Base-by-base conservation (phyloP, 2,888 invertebrate species). In the Synanthedon myopaeformis region DNA sequence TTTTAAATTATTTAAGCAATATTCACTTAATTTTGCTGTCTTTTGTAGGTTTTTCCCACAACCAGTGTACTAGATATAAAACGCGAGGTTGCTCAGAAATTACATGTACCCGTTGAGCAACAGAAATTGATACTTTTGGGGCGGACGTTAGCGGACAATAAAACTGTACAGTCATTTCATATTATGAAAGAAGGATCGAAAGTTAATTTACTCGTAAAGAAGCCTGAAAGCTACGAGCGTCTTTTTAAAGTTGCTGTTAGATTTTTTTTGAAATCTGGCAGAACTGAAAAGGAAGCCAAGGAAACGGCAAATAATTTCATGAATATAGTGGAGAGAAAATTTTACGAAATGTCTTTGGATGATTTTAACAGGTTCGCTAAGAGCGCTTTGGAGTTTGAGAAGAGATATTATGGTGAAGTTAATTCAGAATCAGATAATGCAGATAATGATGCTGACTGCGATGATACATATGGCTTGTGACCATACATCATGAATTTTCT, bases 151-250 rank as follows among this genome's bases (percentile, higher is more conserved):
- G 82, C 90, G 67, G 94, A 95, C 67, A 92, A 93, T 51, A 92
- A 93, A 66, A 89, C 88, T 6, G 78, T 95, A 51, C 87, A 89
- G 49, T 91, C 90, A 50, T 94, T 94, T 72, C 90, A 92, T 4
- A 89, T 89, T 59, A 92, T 94, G 42, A 92, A 92, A 73, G 93
- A 94, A 57, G 94, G 94, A 1, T 90, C 92, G 13, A 94, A 92
- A 74, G 69, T 95, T 50, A 92, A 92, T 69, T 79, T 94, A 56
- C 86, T 94, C 28, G 89, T 93, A 4, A 92, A 92, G 67, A 93
- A 92, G 63, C 89, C 90, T 6, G 35, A 35, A 35, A 35, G 35
- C 35, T 35, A 35, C 35, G 91, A 91, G 53, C 80, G 89, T 0
- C 74, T 94, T 0, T 87, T 89, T 57, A 89, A 90, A 51, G 89